A percentile compares a stretch with the other conserved stretches of the same genome.
Conservation (phyloP, 2,113 vertebrate genomes). For the Petrocephalus microphthalmus region DNA sequence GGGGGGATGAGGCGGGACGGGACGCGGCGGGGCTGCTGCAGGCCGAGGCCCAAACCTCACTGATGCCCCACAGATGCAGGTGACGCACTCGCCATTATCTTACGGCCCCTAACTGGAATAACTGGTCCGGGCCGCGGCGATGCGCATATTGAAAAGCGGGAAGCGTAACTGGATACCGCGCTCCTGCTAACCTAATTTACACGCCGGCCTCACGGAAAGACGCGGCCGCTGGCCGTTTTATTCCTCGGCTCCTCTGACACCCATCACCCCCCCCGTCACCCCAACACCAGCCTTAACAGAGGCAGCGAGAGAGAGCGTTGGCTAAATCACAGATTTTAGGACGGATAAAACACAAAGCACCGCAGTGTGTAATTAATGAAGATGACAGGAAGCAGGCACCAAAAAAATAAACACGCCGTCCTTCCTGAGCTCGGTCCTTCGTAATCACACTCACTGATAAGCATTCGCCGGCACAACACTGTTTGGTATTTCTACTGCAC, state of each 20-base stretch:
- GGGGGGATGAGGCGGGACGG: slow-evolving; percentile 28
- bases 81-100: slow-evolving; percentile 37
- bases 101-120: slow-evolving; percentile 70
- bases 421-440: neutral
- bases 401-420: neutral
- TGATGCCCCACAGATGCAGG: slow-evolving; percentile 44
- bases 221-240: neutral
- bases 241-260: neutral
- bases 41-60: slow-evolving; percentile 21
- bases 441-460: neutral
- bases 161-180: slow-evolving; percentile 75
- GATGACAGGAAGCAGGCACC: neutral
- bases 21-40: neutral
- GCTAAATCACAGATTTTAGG: neutral
- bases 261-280: neutral
- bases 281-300: neutral
- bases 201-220: slow-evolving; percentile 44
- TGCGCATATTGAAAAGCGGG: slow-evolving; percentile 76
- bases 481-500: neutral
- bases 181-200: slow-evolving; percentile 69
- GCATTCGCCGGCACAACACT: neutral
- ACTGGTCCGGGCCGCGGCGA: slow-evolving; percentile 74
- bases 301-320: neutral
- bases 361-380: neutral
- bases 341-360: neutral